Evolutionary conservation across 2,797 vertebrate genomes (phyloP), one percentile per base, ranked within the genome.

Genomic region (Microctenopoma stevenorrisi): DNA sequence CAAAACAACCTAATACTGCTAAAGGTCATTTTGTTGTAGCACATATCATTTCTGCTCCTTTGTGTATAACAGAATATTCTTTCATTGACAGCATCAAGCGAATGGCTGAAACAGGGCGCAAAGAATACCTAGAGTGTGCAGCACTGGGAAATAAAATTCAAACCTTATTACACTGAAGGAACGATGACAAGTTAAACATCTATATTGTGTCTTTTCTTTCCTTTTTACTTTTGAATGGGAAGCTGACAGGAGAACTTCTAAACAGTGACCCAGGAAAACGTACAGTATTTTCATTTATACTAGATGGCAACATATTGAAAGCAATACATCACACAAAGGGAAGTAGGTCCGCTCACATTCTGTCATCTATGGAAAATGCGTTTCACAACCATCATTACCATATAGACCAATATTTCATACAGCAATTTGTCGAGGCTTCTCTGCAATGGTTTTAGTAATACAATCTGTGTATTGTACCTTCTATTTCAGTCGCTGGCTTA

Each of bases 271-370:
- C 15, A 51, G 16, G 62, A 54, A 57, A 64, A 13, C 71, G 54
- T 79, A 57, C 43, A 54, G 52, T 51, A 52, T 59, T 76, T 77
- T 48, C 16, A 76, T 63, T 53, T 72, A 42, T 37, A 59, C 48
- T 54, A 44, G 55, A 72, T 66, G 66, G 60, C 26, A 68, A 70
- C 63, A 70, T 84, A 81, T 83, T 84, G 61, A 79, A 73, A 78
- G 68, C 72, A 47, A 72, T 82, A 47, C 56, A 79, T 85, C 81
- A 79, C 7, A 13, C 8, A 14, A 2, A 28, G 48, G 25, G 54
- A 64, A 64, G 44, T 5, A 47, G 59, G 53, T 25, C 54, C 33
- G 26, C 63, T 72, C 43, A 35, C 35, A 12, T 64, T 30, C 35
- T 51, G 54, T 74, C 47, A 44, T 64, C 10, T 63, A 49, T 54